phyloP scores from a whole-genome alignment of 1,140 invertebrate genomes.

The Mizuhopecten yessoensis region DNA sequence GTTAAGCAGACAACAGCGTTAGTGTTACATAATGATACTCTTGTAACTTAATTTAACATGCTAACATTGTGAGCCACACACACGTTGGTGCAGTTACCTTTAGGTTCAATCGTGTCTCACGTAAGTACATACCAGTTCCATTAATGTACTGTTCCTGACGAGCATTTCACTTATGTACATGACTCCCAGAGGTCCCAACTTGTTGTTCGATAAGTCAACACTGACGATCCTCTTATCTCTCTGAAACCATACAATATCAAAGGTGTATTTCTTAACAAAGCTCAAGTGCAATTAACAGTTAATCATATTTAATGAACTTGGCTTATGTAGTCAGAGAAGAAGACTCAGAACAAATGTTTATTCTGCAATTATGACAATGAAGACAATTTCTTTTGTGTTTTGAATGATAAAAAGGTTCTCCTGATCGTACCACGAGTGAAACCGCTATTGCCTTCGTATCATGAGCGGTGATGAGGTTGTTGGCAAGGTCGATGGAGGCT shows the following conservation, averaged over 20 bases:
- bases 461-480: constrained; percentile 54
- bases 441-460: constrained; percentile 69
- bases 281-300: not conserved
- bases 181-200: constrained; percentile 73
- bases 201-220: constrained; percentile 76
- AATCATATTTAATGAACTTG: not conserved
- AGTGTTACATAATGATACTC: not conserved
- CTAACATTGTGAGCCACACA: not conserved
- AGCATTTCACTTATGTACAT: constrained; percentile 73
- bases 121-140: constrained; percentile 69
- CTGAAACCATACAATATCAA: constrained; percentile 59
- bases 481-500: constrained; percentile 52
- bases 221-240: constrained; percentile 64
- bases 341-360: not conserved
- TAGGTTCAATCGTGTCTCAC: not conserved
- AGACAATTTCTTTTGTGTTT: not conserved
- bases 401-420: too few species aligned
- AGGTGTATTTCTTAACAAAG: not conserved
- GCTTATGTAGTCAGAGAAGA: not conserved
- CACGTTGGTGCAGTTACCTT: not conserved
- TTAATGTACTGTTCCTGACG: constrained; percentile 70
- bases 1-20: not conserved
- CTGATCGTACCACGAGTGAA: constrained; percentile 70
- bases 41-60: constrained; percentile 13
- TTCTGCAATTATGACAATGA: not conserved